Conservation (phyloP, 2,113 vertebrate species). For the Chionis minor region DNA sequence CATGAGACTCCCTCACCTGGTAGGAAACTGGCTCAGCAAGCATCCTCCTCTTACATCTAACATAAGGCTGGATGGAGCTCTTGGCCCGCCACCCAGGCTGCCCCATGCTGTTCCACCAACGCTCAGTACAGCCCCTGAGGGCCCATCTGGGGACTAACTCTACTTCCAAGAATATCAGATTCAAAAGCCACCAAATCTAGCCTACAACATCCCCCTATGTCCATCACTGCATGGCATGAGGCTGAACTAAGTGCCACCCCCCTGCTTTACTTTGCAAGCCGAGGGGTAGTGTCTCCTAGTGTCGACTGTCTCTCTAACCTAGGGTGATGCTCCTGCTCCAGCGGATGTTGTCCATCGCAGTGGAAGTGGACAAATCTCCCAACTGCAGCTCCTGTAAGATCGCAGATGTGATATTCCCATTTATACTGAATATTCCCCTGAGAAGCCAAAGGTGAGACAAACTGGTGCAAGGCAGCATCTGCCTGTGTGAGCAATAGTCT, state of each 20-base stretch:
- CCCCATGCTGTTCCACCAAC: not conserved
- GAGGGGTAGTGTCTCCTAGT: not conserved
- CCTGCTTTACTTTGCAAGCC: not conserved
- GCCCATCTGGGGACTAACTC: not conserved
- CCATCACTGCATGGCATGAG: not conserved
- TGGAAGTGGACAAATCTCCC: slow-evolving; percentile 90
- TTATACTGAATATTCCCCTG: slow-evolving; percentile 75
- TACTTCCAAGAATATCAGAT: not conserved
- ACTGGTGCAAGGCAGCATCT: not conserved
- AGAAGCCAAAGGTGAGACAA: slow-evolving; percentile 85
- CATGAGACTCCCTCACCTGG: not conserved
- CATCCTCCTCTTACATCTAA: not conserved
- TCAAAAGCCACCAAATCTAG: not conserved
- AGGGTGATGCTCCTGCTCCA: slow-evolving; percentile 87
- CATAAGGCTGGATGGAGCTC: not conserved
- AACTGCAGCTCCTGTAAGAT: slow-evolving; percentile 85
- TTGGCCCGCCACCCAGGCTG: not conserved
- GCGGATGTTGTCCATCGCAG: slow-evolving; percentile 87
- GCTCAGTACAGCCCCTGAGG: not conserved
- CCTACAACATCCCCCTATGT: rapidly evolving
- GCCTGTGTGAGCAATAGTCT: not conserved
- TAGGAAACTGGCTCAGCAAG: not conserved
- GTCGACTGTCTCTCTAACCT: not conserved
- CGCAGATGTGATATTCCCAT: slow-evolving; percentile 82
- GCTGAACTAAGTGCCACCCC: not conserved